phyloP scores from a whole-genome alignment of 2,113 vertebrate genomes.

The Osmerus eperlanus region DNA sequence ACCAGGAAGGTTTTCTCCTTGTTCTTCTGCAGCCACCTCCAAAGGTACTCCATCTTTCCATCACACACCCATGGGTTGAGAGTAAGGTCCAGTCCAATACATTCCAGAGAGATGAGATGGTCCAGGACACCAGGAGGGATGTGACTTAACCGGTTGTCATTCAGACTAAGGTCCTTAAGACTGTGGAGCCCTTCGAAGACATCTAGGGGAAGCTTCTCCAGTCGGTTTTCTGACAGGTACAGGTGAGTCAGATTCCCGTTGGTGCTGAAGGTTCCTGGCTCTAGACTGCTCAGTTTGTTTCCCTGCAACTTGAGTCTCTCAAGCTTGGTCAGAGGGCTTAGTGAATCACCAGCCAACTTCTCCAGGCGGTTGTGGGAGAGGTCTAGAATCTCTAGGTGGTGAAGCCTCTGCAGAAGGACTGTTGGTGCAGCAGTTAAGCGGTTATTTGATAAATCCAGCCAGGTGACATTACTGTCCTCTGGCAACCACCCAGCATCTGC shows the following conservation, averaged over 20 bases:
- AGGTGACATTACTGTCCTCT: constrained; percentile 56
- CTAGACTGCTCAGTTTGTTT: constrained; percentile 69
- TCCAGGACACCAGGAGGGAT: constrained; percentile 58
- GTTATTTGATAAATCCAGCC: constrained; percentile 77
- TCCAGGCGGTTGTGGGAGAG: constrained; percentile 74
- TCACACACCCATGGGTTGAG: constrained; percentile 81
- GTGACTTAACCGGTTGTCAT: constrained; percentile 70
- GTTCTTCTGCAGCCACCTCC: constrained; percentile 62
- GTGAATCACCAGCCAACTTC: constrained; percentile 37
- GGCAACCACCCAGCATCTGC: constrained; percentile 61
- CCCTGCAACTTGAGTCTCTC: constrained; percentile 71
- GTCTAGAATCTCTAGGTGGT: constrained; percentile 68
- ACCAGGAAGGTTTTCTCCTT: constrained; percentile 40
- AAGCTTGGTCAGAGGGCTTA: constrained; percentile 56
- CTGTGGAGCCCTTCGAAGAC: constrained; percentile 63
- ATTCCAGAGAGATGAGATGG: constrained; percentile 52
- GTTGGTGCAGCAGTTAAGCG: constrained; percentile 51
- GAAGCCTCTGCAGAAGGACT: constrained; percentile 55
- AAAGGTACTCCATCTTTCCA: constrained; percentile 55
- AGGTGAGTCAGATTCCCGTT: constrained; percentile 62
- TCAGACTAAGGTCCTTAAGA: constrained; percentile 71
- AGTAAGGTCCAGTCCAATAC: constrained; percentile 70
- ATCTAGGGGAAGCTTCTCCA: constrained; percentile 49
- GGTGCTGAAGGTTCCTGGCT: constrained; percentile 36
- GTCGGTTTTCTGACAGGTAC: constrained; percentile 72